Evolutionary conservation across 2,113 vertebrate species (phyloP), one percentile per base, ranked within the genome.

Genomic region (Phylloscopus trochiloides): DNA sequence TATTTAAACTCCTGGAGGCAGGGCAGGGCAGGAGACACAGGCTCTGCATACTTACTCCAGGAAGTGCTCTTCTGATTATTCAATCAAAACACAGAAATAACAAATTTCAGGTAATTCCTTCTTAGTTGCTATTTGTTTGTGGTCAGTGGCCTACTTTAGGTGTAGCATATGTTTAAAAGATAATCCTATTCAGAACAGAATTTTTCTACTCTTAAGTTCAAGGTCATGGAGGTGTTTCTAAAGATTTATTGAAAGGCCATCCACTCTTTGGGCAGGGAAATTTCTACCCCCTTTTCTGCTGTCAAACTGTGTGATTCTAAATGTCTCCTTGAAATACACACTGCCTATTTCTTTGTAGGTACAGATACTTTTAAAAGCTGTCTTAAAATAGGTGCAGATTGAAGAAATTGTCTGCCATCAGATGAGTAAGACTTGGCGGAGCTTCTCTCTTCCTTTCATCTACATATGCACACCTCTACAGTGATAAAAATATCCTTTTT

Each of bases 371-470:
- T 94, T 80, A 83, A 94, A 90, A 74, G 66, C 51, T 63, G 31
- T 71, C 48, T 95, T 96, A 91, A 92, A 96, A 90, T 90, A 82
- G 89, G 65, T 77, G n/a, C 34, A 58, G 59, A 73, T 90, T 86
- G 78, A 86, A 91, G 71, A 91, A 93, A 73, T 88, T 88, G 51
- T 93, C 86, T 95, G 81, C 90, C 88, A 77, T 83, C 68, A 89
- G 76, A 94, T 94, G 80, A 95, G 76, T 61, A 76, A 95, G 80
- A 88, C 65, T 91, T 96, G 81, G 70, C 94, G 76, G 54, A 58
- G 85, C 66, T 90, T 87, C 81, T 94, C 17, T 85, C 10, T 92
- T 80, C 63, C 34, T 81, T 88, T 88, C 62, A 43, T 92, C 70
- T 87, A 66, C 77, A 73, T 87, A 91, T 82, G 67, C 54, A 90